Conservation (phyloP, 1,140 invertebrate genomes). For the Conus betulinus region DNA sequence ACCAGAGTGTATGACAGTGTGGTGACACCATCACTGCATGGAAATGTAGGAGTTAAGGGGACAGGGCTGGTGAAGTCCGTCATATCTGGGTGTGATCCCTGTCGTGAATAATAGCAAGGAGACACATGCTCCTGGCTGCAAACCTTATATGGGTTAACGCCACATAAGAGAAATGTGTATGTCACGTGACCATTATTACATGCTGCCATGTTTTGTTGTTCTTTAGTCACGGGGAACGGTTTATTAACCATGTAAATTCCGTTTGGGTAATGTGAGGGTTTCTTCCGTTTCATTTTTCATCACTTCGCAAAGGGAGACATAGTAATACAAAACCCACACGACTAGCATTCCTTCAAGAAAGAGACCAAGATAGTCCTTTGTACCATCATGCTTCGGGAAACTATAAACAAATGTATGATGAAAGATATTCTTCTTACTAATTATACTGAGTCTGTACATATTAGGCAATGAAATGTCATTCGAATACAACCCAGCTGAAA, state of each 20-base stretch:
- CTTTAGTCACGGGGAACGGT: background rate
- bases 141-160: background rate
- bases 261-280: too few species aligned
- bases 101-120: background rate
- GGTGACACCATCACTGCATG: background rate
- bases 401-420: background rate
- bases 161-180: background rate
- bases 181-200: background rate
- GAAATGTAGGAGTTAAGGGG: background rate
- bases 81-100: background rate
- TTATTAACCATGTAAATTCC: background rate
- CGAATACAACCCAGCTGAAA: background rate
- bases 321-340: too few species aligned
- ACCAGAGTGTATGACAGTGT: background rate
- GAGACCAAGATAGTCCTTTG: too few species aligned
- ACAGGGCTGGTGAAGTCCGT: background rate
- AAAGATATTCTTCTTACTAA: background rate
- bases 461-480: background rate
- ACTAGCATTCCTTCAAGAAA: too few species aligned
- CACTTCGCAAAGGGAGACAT: too few species aligned
- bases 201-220: background rate
- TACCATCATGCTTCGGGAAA: background rate
- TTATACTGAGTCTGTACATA: background rate
- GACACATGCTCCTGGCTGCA: background rate
- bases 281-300: background rate